Base-by-base conservation (phyloP, 2,888 invertebrate genomes). In the Mythimna impura region DNA sequence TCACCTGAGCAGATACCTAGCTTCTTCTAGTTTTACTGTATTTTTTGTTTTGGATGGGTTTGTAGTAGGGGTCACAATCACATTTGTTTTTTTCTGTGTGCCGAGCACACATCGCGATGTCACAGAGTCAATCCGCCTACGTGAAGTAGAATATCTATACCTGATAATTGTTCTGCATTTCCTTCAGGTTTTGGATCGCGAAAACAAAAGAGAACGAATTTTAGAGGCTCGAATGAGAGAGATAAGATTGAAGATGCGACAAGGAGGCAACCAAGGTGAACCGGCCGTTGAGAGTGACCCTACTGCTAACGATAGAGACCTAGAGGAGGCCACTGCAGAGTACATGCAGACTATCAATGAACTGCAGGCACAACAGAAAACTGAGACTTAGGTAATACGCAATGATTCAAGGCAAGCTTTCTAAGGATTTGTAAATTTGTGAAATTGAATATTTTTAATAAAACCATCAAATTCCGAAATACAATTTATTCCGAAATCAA, bases 151-250 rank as follows among this genome's bases (percentile, higher is more conserved):
- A 12, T 43, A 43, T 40, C 3, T 10, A 3, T 2, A 20, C 10
- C 20, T 55, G 17, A 20, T 40, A 8, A 20, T 4, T 57, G 14
- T 17, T 17, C 17, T 58, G 22, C 60, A 14, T 52, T 61, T 52
- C 8, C 30, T 85, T 20, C 74, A 98, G 98, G 98, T 99, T 96
- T 97, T 99, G 88, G 99, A 99, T 80, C 97, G 99, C 57, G 99
- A 99, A 95, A 98, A 98, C 77, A 97, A 98, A 85, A 97, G 99
- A 55, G 99, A 99, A 91, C 98, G 99, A 89, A 99, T 99, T 68
- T 95, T 99, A 76, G 99, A 99, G 92, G 98, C 98, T 0, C 97
- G 99, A 83, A 98, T 98, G 91, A 97, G 99, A 68, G 99, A 99
- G 92, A 95, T 98, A 72, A 95, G 98, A 47, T 92, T 98, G 12